These are phyloP conservation scores for Holothuria glaberrima DNA, from an alignment of 35 echinoderm and acorn worm genomes.

Conservation along the genomic window DNA sequence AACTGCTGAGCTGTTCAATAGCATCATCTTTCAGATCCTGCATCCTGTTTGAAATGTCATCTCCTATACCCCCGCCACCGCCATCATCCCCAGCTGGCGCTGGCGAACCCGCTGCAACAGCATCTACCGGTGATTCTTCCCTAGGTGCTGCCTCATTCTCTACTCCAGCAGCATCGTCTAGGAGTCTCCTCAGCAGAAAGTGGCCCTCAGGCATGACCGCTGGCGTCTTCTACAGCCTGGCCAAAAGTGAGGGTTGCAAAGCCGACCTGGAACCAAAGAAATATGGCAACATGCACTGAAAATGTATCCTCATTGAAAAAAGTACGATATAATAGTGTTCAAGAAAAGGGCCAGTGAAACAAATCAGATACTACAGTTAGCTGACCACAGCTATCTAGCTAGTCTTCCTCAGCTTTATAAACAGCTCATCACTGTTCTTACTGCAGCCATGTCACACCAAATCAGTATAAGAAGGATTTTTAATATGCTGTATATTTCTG, in stretches of 20 bases:
- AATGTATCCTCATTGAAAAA: too few relatives aligned
- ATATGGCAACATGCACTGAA: background rate
- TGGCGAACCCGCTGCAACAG: constrained; percentile 1
- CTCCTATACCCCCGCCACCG: constrained; percentile 28
- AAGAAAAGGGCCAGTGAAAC: too few relatives aligned
- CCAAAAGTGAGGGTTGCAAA: background rate
- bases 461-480: too few relatives aligned
- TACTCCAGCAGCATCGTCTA: constrained; percentile 30
- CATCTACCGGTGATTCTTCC: constrained; percentile 1
- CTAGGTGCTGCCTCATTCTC: constrained; percentile 15
- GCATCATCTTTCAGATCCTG: constrained; percentile 52
- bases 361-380: too few relatives aligned
- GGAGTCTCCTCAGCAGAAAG: constrained; percentile 34
- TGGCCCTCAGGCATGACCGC: constrained; percentile 31
- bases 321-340: too few relatives aligned
- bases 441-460: too few relatives aligned
- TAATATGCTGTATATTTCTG: too few relatives aligned
- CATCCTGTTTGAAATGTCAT: constrained; percentile 29
- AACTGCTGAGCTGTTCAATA: constrained; percentile 50
- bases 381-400: too few relatives aligned
- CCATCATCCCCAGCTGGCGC: constrained; percentile 21
- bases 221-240: constrained; percentile 35
- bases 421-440: too few relatives aligned
- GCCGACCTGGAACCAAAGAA: background rate
- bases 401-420: too few relatives aligned